Base-by-base conservation (phyloP, 2,888 invertebrate genomes). In the Oscheius onirici region DNA sequence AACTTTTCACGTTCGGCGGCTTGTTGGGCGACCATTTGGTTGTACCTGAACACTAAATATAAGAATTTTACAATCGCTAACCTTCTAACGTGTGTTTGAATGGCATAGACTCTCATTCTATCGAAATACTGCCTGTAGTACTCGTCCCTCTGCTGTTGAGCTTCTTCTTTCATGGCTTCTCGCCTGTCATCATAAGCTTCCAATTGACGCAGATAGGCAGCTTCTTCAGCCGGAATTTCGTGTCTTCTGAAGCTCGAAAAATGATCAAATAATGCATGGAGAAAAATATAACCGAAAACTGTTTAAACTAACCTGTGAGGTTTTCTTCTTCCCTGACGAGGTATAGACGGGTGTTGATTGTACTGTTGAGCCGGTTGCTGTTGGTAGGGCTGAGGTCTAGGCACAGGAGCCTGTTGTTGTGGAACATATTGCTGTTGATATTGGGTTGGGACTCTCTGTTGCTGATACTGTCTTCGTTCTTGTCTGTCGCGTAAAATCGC, bases 101-200 rank as follows among this genome's bases (percentile, higher is more conserved):
- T 68, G 2, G 75, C 80, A 55, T 80, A 80, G 11, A 71, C 71
- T 13, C 73, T 57, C 80, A 80, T 77, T 63, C 74, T 49, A 57
- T 78, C 75, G 55, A 80, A 78, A 65, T 80, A 80, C n/a, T 78
- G 63, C 49, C 76, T 73, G 65, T 80, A 80, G 52, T 77, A 77
- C 34, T 70, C 67, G 66, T 80, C 77, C 34, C 51, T 44, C 26
- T 49, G 40, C 11, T 22, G n/a, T 46, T 44, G 46, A 10, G 28
- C 60, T 1, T 17, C 34, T 22, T 57, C 69, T 28, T 69, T 60
- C 26, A 49, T 58, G n/a, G 46, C 13, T 34, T 69, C 69, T 34
- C 28, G 43, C 17, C 28, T 20, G 5, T 57, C 69, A 11, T 69
- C 69, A 22, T 46, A 58, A 1, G 20, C 49, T 17, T 69, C 69